Conservation (phyloP, 2,113 vertebrate species). For the Charina bottae region DNA sequence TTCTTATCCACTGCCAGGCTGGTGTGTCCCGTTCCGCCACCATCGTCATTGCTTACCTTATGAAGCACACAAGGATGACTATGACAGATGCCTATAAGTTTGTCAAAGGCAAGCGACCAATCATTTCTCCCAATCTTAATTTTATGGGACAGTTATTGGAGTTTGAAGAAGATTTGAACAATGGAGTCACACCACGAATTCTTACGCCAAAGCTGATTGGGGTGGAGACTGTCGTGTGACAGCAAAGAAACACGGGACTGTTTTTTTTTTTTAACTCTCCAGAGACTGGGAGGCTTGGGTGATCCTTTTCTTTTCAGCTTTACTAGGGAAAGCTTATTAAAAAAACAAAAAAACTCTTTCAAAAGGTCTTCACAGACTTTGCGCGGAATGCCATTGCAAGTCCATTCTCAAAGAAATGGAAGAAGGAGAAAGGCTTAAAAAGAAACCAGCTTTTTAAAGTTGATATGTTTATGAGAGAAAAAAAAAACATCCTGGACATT, state of each 20-base stretch:
- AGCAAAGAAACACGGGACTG: rapidly evolving
- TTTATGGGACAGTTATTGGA: constrained; percentile 99
- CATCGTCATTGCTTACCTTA: constrained; percentile 97
- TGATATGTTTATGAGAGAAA: constrained; percentile 38
- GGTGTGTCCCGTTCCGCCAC: constrained; percentile 97
- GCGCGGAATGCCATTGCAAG: constrained; percentile 58
- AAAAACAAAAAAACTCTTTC: constrained; percentile 61
- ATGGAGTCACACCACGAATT: constrained; percentile 93
- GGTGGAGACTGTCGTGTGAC: constrained; percentile 91
- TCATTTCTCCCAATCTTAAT: constrained; percentile 99
- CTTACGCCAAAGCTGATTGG: constrained; percentile 94
- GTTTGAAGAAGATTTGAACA: constrained; percentile 98
- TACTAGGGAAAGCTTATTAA: constrained; percentile 22
- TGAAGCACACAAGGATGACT: constrained; percentile 99
- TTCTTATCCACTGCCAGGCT: constrained; percentile 98
- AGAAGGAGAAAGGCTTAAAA: constrained; percentile 48
- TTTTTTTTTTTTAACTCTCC: constrained; percentile 34
- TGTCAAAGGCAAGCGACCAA: constrained; percentile 95
- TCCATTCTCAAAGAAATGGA: constrained; percentile 31
- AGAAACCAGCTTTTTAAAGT: constrained; percentile 54
- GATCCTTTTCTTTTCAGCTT: constrained; percentile 55
- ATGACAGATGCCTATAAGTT: constrained; percentile 99
- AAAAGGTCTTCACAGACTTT: constrained; percentile 53
- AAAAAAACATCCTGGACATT: constrained; percentile 15
- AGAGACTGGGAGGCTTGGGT: constrained; percentile 29